Evolutionary conservation across 92 coral and sea anemone genomes (phyloP).

Genomic region (Epizoanthus rinbou): DNA sequence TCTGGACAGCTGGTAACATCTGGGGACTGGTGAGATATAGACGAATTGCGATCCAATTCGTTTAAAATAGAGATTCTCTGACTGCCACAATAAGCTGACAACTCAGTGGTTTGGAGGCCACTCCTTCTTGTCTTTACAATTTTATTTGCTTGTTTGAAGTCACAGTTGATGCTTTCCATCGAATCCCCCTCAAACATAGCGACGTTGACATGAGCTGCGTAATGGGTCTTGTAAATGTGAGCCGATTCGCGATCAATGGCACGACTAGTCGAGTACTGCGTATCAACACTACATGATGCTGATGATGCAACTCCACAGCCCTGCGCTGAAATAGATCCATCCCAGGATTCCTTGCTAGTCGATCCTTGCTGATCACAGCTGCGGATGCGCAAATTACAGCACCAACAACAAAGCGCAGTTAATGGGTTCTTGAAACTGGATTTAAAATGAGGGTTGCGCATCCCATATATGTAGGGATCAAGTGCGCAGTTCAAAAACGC

Average conservation of each 20-base stretch:
- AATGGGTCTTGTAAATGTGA: not conserved
- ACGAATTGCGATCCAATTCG: not conserved
- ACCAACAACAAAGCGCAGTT: conserved; percentile 18
- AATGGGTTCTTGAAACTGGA: conserved; percentile 21
- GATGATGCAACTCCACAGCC: not conserved
- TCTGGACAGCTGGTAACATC: not conserved
- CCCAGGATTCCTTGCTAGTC: conserved; percentile 20
- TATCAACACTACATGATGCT: not conserved
- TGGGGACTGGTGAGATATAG: not conserved
- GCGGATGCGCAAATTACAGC: conserved; percentile 12
- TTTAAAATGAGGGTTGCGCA: conserved; percentile 71
- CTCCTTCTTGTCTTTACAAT: conserved; percentile 9
- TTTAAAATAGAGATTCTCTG: not conserved
- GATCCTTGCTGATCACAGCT: not conserved
- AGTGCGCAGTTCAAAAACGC: conserved; percentile 73
- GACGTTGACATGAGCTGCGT: not conserved
- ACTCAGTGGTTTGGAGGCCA: not conserved
- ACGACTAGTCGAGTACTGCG: not conserved
- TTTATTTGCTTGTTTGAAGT: not conserved
- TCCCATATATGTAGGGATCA: conserved; percentile 76
- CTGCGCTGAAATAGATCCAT: not conserved
- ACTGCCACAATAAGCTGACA: not conserved
- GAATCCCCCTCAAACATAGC: not conserved
- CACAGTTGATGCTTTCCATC: not conserved
- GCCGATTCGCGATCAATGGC: not conserved